A percentile compares a stretch with the other conserved stretches of the same genome.
phyloP scores from a whole-genome alignment of 1,140 invertebrate species.

The Anoplophora glabripennis region DNA sequence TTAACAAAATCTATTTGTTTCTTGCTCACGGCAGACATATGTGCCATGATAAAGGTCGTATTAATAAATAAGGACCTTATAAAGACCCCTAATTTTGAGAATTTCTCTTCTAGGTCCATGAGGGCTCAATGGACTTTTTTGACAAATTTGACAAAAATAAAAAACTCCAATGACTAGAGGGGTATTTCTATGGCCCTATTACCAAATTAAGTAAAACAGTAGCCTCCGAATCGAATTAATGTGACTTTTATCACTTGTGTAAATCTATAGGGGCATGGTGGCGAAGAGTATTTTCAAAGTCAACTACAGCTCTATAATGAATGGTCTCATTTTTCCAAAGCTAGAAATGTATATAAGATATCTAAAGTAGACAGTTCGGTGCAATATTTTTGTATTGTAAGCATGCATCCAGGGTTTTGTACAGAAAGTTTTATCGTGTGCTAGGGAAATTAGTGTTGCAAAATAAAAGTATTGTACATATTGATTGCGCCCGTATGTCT shows the following conservation, averaged over 20 bases:
- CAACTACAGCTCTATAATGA: too few species aligned
- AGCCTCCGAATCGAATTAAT: too few species aligned
- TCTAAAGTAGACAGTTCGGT: not conserved
- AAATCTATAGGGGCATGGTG: too few species aligned
- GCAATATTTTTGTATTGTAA: not conserved
- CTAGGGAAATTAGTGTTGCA: not conserved
- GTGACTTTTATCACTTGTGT: too few species aligned
- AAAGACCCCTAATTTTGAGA: not conserved
- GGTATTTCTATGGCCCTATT: not conserved
- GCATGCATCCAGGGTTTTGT: not conserved
- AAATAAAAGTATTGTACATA: not conserved
- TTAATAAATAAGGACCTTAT: not conserved
- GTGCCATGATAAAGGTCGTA: not conserved
- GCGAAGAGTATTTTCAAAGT: too few species aligned
- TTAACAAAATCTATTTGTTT: constrained; percentile 21
- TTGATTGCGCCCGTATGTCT: constrained; percentile 7
- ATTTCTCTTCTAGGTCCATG: constrained; percentile 4
- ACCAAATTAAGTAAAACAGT: too few species aligned
- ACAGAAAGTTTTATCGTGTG: not conserved
- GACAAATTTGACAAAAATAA: constrained; percentile 1
- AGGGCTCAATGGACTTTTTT: too few species aligned
- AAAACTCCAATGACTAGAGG: not conserved
- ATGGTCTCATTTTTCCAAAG: not conserved
- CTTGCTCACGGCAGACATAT: constrained; percentile 10
- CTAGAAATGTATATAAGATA: not conserved